Evolutionary conservation across 2,888 invertebrate genomes (phyloP), one percentile per base, ranked within the genome.

Genomic region (Coleophora flavipennella): DNA sequence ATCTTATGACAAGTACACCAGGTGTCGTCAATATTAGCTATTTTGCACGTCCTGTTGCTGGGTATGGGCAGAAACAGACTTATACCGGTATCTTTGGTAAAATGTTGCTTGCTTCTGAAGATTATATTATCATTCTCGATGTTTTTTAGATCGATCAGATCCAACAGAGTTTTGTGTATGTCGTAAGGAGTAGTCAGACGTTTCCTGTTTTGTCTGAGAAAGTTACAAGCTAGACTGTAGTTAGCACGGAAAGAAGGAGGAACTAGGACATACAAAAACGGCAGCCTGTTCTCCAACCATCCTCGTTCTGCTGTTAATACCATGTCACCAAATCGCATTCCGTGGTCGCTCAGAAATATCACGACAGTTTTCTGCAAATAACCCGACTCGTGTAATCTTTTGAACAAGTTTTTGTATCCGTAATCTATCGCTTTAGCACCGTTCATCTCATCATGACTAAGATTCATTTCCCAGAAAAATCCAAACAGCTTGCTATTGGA

Each of bases 281-380:
- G 96, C 39, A 95, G 83, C 33, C 95, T 87, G 65, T 93, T 95
- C 72, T 96, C 96, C 58, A 95, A 85, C 57, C 89, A 85, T 0
- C 93, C 93, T 69, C 95, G 92, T 62, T 91, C 33, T 0, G 95
- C 36, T 0, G 95, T 95, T 40, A 85, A 76, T 2, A 93, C 86
- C 48, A 94, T 92, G 1, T 81, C 79, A 1, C 95, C 96, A 89
- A 91, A 95, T 43, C 96, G 84, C 47, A 94, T 89, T 0, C 96
- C 96, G 59, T 96, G 96, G 63, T 96, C 96, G 63, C 95, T 95
- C 80, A 95, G 85, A 8, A 93, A 67, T 29, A 95, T 70, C 13
- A 91, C 43, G n/a, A 89, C 85, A 0, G 93, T 92, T 13, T 88
- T 80, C 37, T 91, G 86, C 13, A 93, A 68, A 33, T 86, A 68